Conservation (phyloP, 1,140 invertebrate genomes). For the Artemia franciscana region DNA sequence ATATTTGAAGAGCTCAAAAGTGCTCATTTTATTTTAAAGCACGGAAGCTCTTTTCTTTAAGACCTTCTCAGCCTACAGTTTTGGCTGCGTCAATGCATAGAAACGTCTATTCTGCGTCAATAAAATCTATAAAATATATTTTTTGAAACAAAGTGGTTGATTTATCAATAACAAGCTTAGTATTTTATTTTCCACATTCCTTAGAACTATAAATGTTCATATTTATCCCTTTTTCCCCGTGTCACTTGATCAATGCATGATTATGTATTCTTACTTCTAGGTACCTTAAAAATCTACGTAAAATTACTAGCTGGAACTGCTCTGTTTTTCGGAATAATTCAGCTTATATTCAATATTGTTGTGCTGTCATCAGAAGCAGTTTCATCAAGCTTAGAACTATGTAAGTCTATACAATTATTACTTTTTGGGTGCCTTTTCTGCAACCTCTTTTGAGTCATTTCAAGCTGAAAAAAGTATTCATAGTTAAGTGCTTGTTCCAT, state of each 20-base stretch:
- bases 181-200: background rate
- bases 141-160: background rate
- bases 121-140: background rate
- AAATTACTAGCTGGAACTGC: background rate
- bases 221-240: background rate
- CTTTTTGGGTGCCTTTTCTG: no score
- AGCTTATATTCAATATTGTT: background rate
- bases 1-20: no score
- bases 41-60: no score
- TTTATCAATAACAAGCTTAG: background rate
- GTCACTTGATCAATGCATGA: background rate
- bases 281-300: background rate
- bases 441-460: no score
- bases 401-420: no score
- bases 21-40: no score
- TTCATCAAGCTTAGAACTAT: background rate
- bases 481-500: no score
- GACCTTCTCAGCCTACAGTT: no score
- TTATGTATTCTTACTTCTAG: background rate
- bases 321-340: background rate
- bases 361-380: background rate
- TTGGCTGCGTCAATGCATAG: no score
- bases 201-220: background rate
- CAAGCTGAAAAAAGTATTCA: no score
- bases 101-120: no score